A percentile compares a stretch with the other conserved stretches of the same genome.
Evolutionary conservation across 2,888 invertebrate species (phyloP).

Genomic region (Tinea pellionella): DNA sequence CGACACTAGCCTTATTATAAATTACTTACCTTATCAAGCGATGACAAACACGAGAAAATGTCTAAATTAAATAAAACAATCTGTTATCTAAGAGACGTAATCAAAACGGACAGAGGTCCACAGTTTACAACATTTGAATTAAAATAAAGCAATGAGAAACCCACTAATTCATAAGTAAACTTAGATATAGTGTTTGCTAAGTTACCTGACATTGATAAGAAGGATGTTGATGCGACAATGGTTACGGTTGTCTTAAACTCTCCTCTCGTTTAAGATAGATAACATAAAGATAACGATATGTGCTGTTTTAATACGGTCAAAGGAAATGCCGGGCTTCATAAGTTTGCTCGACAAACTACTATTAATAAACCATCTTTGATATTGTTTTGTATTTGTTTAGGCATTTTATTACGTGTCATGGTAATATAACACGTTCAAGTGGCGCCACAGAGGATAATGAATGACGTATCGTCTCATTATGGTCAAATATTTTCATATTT

Average conservation of each 20-base stretch:
- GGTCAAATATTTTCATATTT: background rate
- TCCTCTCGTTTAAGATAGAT: conserved; percentile 24
- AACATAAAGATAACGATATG: conserved; percentile 28
- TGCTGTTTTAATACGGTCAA: conserved; percentile 42
- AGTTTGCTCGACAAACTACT: conserved; percentile 9
- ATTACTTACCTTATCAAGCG: conserved; percentile 33
- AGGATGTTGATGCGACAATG: conserved; percentile 36
- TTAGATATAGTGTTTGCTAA: conserved; percentile 20
- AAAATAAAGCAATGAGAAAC: conserved; percentile 18
- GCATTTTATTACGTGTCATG: conserved; percentile 7
- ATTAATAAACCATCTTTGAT: conserved; percentile 1
- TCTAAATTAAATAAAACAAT: conserved; percentile 51
- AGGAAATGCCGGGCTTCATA: conserved; percentile 35
- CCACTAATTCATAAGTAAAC: conserved; percentile 41
- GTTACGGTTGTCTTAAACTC: conserved; percentile 31
- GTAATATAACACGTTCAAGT: background rate
- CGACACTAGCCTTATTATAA: conserved; percentile 13
- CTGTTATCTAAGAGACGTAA: conserved; percentile 49
- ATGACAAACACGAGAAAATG: conserved; percentile 44
- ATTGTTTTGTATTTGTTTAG: conserved; percentile 8
- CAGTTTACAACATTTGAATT: conserved; percentile 25
- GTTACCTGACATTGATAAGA: conserved; percentile 25
- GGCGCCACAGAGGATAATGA: conserved; percentile 1
- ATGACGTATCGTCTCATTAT: background rate
- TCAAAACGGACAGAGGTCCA: conserved; percentile 54